Percentiles rank a stretch among this genome's conserved stretches.
Evolutionary conservation across 2,888 invertebrate species (phyloP).

Genomic region (Junonia oenone): DNA sequence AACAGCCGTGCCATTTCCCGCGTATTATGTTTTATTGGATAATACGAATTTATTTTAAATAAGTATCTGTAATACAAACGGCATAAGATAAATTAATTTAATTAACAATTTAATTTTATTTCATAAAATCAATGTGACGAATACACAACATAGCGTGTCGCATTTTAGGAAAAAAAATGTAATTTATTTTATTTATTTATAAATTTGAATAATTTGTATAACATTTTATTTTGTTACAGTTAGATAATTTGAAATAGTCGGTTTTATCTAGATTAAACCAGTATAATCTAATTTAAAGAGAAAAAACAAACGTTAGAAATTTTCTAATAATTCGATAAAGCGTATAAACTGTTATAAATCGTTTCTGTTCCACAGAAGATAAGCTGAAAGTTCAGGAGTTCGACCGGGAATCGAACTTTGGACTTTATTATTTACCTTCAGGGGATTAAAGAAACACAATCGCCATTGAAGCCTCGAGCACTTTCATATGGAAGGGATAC

Average conservation of each 20-base stretch:
- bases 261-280: neutral
- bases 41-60: neutral
- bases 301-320: neutral
- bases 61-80: no score
- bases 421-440: neutral
- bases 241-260: no score
- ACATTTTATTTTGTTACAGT: no score
- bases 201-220: no score
- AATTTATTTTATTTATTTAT: no score
- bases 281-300: neutral
- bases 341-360: neutral
- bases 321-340: neutral
- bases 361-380: neutral
- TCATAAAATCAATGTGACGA: no score
- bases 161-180: no score
- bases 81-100: no score
- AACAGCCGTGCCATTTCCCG: neutral
- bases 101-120: no score
- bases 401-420: neutral
- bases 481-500: neutral
- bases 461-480: neutral
- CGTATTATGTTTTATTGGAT: neutral
- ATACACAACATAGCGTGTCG: no score
- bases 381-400: neutral
- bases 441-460: neutral